phyloP scores from a whole-genome alignment of 2,888 invertebrate genomes.

The Melinaea menophilus region DNA sequence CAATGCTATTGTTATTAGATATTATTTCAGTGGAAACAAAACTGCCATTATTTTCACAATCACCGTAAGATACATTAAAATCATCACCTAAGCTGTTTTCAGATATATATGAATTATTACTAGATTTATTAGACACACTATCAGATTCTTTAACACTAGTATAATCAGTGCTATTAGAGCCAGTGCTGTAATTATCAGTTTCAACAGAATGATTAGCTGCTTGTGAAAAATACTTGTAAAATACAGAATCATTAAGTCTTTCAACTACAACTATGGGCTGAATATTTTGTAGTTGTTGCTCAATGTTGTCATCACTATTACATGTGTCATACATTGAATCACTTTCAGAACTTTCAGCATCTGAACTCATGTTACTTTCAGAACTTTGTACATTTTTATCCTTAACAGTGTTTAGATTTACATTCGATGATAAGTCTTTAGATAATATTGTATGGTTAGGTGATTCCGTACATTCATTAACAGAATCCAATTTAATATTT shows the following conservation, averaged over 20 bases:
- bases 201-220: constrained; percentile 30
- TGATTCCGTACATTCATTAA: constrained; percentile 12
- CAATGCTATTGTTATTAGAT: constrained; percentile 22
- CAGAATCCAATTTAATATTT: constrained; percentile 4
- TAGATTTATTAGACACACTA: not conserved
- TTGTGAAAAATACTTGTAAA: constrained; percentile 49
- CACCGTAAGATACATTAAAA: no score
- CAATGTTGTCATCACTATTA: constrained; percentile 45
- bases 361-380: constrained; percentile 5
- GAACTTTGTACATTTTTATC: constrained; percentile 3
- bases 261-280: constrained; percentile 48
- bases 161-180: constrained; percentile 26
- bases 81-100: no score
- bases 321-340: constrained; percentile 63
- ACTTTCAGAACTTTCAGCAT: constrained; percentile 32
- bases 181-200: constrained; percentile 20
- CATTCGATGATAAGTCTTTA: no score
- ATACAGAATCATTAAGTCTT: constrained; percentile 51
- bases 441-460: no score
- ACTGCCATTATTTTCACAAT: no score
- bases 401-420: constrained; percentile 1
- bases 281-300: constrained; percentile 27
- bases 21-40: constrained; percentile 17
- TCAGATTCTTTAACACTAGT: not conserved
- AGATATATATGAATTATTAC: not conserved